Conservation (phyloP, 2,888 invertebrate genomes). For the Ophraella communa region DNA sequence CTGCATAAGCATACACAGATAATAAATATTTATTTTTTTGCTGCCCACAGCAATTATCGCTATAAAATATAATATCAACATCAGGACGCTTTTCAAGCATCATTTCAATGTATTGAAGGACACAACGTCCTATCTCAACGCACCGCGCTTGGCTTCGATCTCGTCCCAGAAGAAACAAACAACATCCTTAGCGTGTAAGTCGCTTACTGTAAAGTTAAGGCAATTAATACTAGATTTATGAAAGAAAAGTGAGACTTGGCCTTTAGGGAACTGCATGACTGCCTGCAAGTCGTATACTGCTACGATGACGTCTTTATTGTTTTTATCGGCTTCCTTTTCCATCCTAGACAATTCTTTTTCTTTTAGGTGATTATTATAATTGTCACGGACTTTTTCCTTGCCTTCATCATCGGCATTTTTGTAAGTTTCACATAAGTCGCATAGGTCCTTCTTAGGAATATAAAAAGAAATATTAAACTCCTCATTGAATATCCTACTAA, state of each 20-base stretch:
- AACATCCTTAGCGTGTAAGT: background rate
- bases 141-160: constrained; percentile 38
- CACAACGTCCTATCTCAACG: constrained; percentile 38
- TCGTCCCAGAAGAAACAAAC: constrained; percentile 38
- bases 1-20: constrained; percentile 7
- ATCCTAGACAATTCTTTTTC: constrained; percentile 19
- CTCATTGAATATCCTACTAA: constrained; percentile 16
- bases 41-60: constrained; percentile 21
- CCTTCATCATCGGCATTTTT: constrained; percentile 15
- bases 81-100: constrained; percentile 5
- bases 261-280: constrained; percentile 3
- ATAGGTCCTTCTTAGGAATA: constrained; percentile 30
- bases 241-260: constrained; percentile 11
- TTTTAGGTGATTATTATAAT: constrained; percentile 9
- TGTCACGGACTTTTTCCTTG: background rate
- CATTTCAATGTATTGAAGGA: constrained; percentile 4
- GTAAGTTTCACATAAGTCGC: constrained; percentile 20
- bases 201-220: constrained; percentile 13
- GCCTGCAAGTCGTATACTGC: constrained; percentile 10
- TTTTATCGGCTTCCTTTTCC: constrained; percentile 18
- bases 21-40: constrained; percentile 21
- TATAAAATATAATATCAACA: constrained; percentile 16
- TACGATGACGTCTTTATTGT: background rate
- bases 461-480: constrained; percentile 29
- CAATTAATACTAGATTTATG: constrained; percentile 10